phyloP scores from a whole-genome alignment of 2,113 vertebrate species.

The Ceyx melanurus region DNA sequence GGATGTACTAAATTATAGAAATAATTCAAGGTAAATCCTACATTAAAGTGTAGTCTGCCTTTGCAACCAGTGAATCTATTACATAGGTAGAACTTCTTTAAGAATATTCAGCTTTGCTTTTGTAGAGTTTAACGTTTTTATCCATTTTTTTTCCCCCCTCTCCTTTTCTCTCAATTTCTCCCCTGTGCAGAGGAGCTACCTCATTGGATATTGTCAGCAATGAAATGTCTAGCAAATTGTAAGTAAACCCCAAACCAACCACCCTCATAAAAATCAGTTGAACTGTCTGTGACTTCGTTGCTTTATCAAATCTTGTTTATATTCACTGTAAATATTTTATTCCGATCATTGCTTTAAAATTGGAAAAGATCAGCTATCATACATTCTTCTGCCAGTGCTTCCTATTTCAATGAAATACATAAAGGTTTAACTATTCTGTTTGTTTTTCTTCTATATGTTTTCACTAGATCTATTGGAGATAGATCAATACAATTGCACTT shows the following conservation, averaged over 20 bases:
- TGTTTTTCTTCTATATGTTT: not conserved
- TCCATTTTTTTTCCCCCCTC: fast-evolving
- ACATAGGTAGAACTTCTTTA: not conserved
- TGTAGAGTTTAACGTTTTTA: not conserved
- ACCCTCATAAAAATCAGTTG: not conserved
- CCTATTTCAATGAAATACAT: not conserved
- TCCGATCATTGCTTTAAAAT: not conserved
- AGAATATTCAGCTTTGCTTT: not conserved
- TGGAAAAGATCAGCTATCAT: not conserved
- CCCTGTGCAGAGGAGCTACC: conserved; percentile 81
- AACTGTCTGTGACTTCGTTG: not conserved
- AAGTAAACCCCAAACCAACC: conserved; percentile 61
- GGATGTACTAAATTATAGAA: not conserved
- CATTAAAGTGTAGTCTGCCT: not conserved
- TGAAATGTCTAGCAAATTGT: conserved; percentile 89
- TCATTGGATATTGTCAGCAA: conserved; percentile 89
- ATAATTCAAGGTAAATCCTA: not conserved
- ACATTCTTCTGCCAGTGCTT: not conserved
- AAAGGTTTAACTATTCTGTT: not conserved
- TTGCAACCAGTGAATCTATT: not conserved
- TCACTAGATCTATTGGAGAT: not conserved
- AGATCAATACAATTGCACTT: not conserved
- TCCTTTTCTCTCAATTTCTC: not conserved
- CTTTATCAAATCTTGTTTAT: not conserved
- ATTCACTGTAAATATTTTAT: not conserved